Conservation (phyloP, 2,797 vertebrate genomes). For the Lacerta agilis region DNA sequence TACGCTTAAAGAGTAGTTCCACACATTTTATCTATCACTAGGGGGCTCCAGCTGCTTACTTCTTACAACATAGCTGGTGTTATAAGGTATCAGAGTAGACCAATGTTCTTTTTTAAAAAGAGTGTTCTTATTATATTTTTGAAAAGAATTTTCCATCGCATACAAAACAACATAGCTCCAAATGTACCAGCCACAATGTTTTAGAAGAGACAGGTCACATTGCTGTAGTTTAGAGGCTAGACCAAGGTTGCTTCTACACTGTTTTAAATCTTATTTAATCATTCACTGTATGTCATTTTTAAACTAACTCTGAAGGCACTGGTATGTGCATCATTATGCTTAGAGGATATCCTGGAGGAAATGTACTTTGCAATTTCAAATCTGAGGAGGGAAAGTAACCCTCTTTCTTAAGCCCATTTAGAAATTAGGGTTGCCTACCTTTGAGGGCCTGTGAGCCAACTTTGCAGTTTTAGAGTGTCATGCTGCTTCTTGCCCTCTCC, state of each 20-base stretch:
- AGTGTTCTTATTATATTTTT: too few relatives aligned
- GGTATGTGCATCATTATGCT: not conserved
- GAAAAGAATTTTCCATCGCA: too few relatives aligned
- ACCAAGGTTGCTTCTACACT: not conserved
- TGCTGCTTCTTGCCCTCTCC: too few relatives aligned
- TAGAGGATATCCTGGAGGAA: not conserved
- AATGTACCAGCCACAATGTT: too few relatives aligned
- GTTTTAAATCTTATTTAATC: conserved; percentile 26
- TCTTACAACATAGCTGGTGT: not conserved
- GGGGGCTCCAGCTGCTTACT: conserved; percentile 30
- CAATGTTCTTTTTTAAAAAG: too few relatives aligned
- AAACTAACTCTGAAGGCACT: not conserved
- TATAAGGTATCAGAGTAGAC: not conserved
- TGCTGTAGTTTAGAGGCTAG: not conserved
- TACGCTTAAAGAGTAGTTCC: not conserved
- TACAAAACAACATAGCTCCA: too few relatives aligned
- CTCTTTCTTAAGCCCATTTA: not conserved
- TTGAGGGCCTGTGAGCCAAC: too few relatives aligned
- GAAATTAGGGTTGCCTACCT: too few relatives aligned
- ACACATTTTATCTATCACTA: conserved; percentile 10
- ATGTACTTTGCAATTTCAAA: not conserved
- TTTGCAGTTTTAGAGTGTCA: too few relatives aligned
- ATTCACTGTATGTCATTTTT: not conserved
- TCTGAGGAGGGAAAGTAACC: not conserved
- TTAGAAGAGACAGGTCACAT: too few relatives aligned